Conservation (phyloP, 2,797 vertebrate species). For the Coregonus sp. region DNA sequence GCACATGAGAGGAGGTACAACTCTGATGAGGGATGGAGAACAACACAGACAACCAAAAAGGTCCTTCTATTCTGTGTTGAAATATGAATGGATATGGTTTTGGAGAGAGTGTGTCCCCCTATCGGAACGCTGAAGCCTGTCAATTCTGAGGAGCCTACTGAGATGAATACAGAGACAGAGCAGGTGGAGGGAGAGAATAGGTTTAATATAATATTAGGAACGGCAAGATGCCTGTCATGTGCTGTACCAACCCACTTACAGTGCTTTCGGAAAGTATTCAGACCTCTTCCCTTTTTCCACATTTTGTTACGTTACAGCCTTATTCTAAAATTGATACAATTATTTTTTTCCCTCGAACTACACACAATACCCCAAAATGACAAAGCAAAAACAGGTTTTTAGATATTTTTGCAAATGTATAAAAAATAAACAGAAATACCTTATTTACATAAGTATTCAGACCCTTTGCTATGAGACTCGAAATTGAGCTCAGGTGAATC, state of each 20-base stretch:
- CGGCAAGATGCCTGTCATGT: neutral
- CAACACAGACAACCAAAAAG: conserved; percentile 40
- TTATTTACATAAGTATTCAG: too few relatives aligned
- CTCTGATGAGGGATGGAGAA: conserved; percentile 46
- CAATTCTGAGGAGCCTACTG: conserved; percentile 49
- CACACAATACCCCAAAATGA: too few relatives aligned
- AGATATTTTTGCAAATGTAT: too few relatives aligned
- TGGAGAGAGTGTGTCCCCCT: conserved; percentile 59
- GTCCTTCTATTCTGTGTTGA: conserved; percentile 68
- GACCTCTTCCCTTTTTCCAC: too few relatives aligned
- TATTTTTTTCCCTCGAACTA: too few relatives aligned
- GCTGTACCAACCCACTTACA: neutral
- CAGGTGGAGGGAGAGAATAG: neutral
- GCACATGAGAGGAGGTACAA: conserved; percentile 51
- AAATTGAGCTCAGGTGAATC: too few relatives aligned
- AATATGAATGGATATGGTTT: conserved; percentile 75
- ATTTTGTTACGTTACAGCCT: too few relatives aligned
- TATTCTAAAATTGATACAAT: too few relatives aligned
- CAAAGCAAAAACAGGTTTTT: too few relatives aligned
- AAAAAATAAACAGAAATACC: too few relatives aligned
- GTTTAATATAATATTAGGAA: neutral
- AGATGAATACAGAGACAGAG: neutral
- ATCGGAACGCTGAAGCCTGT: conserved; percentile 63
- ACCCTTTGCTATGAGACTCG: too few relatives aligned
- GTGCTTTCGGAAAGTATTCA: too few relatives aligned